phyloP scores from a whole-genome alignment of 2,113 vertebrate species.

The Prunella himalayana region DNA sequence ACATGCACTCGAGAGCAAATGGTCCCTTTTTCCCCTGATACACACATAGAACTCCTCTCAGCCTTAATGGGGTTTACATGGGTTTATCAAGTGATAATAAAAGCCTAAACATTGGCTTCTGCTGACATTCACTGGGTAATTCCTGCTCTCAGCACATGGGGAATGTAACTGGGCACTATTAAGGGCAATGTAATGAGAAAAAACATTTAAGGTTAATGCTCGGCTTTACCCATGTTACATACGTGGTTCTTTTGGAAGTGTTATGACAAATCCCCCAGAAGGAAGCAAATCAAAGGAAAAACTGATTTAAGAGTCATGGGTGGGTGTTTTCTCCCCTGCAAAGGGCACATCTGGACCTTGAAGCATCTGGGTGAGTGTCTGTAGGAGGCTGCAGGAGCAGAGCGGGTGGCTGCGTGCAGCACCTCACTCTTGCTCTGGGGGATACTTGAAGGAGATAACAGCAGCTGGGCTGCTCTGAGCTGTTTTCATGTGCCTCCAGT shows the following conservation, averaged over 20 bases:
- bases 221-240: neutral
- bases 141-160: neutral
- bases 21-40: neutral
- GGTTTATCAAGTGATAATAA: constrained; percentile 43
- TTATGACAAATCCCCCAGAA: neutral
- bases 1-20: neutral
- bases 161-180: neutral
- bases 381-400: neutral
- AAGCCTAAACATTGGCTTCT: neutral
- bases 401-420: fast-evolving
- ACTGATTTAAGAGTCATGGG: neutral
- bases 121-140: neutral
- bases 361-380: neutral
- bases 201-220: neutral
- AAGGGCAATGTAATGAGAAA: neutral
- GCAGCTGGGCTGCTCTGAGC: neutral
- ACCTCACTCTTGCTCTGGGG: neutral
- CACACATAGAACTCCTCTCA: neutral
- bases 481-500: neutral
- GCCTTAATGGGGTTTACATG: neutral
- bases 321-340: neutral
- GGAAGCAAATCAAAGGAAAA: neutral
- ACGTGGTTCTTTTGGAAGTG: fast-evolving
- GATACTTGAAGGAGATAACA: neutral
- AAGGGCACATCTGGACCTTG: neutral